Conservation (phyloP, 2,113 vertebrate species). For the Colius striatus region DNA sequence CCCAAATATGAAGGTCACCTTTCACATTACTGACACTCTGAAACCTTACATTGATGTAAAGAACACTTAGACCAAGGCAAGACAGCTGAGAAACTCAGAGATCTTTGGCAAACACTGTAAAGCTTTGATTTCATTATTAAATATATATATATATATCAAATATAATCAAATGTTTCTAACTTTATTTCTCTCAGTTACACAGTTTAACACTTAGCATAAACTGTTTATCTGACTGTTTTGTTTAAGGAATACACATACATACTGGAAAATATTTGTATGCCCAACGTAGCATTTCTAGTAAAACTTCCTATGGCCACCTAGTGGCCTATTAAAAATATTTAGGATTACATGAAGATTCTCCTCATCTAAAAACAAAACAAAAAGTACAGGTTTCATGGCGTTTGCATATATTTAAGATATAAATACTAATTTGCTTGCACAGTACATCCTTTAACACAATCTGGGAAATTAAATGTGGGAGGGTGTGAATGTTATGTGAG, state of each 20-base stretch:
- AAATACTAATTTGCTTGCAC: slow-evolving; percentile 81
- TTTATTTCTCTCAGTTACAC: slow-evolving; percentile 59
- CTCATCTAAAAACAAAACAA: slow-evolving; percentile 74
- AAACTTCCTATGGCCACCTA: slow-evolving; percentile 56
- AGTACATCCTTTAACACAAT: slow-evolving; percentile 77
- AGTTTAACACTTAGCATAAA: slow-evolving; percentile 56
- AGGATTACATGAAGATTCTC: slow-evolving; percentile 34
- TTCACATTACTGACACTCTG: not conserved
- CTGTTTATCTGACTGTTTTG: not conserved
- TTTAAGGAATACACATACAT: not conserved
- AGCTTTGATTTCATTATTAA: not conserved
- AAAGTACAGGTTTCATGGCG: slow-evolving; percentile 70
- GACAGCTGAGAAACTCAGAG: not conserved
- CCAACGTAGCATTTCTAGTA: slow-evolving; percentile 22
- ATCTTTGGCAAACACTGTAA: not conserved
- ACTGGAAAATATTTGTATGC: slow-evolving; percentile 34
- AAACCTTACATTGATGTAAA: not conserved
- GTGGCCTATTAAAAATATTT: slow-evolving; percentile 59
- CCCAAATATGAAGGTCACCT: not conserved
- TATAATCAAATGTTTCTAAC: slow-evolving; percentile 47
- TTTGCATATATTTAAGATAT: slow-evolving; percentile 83
- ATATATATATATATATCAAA: slow-evolving; percentile 17
- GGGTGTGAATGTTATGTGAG: slow-evolving; percentile 24
- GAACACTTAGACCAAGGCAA: not conserved
- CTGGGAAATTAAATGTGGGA: slow-evolving; percentile 69